Percentiles rank a stretch among this genome's conserved stretches.
Conservation (phyloP, 1,140 invertebrate species). For the Leucophenga varia region DNA sequence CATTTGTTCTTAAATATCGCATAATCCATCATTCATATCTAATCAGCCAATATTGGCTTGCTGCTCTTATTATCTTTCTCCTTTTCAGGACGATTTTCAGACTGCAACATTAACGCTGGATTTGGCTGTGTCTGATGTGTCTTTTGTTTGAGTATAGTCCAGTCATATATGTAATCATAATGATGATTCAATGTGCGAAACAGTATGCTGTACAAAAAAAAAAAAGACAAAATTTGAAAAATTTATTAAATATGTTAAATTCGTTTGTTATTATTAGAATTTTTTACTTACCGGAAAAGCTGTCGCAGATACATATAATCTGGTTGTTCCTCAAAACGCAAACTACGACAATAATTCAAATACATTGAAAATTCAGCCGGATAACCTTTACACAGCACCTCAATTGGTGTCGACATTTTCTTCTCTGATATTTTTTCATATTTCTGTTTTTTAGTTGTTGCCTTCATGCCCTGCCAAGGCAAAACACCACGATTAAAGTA, state of each 20-base stretch:
- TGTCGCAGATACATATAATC: slow-evolving; percentile 78
- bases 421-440: slow-evolving; percentile 94
- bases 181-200: slow-evolving; percentile 99
- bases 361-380: slow-evolving; percentile 96
- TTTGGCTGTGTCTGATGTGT: slow-evolving; percentile 49
- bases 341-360: slow-evolving; percentile 89
- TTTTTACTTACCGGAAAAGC: not conserved
- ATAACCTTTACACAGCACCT: slow-evolving; percentile 88
- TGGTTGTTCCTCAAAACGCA: slow-evolving; percentile 89
- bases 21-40: too few species aligned
- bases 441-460: slow-evolving; percentile 91
- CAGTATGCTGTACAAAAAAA: slow-evolving; percentile 87
- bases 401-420: slow-evolving; percentile 90
- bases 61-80: slow-evolving; percentile 23
- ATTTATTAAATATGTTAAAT: too few species aligned
- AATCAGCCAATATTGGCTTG: slow-evolving; percentile 22
- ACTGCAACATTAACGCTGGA: slow-evolving; percentile 19
- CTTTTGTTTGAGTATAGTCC: slow-evolving; percentile 98
- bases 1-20: too few species aligned
- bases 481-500: slow-evolving; percentile 88
- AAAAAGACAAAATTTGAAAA: slow-evolving; percentile 1
- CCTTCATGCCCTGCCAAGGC: slow-evolving; percentile 91
- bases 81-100: slow-evolving; percentile 17
- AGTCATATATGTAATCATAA: slow-evolving; percentile 99
- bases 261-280: too few species aligned